Conservation (phyloP, 2,888 invertebrate species). For the Lymantria monacha region DNA sequence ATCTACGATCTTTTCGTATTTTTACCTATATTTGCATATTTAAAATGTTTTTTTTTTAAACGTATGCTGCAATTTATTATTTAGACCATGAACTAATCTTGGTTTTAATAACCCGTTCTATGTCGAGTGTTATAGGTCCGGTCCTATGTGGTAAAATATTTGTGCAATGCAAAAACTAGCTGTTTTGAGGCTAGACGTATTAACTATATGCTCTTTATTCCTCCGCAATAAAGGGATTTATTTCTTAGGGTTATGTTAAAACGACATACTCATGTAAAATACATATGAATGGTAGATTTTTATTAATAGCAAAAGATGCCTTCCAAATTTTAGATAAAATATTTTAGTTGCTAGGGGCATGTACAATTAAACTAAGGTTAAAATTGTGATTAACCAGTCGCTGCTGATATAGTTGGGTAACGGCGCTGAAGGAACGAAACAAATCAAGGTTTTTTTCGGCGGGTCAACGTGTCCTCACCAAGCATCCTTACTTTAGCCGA, state of each 20-base stretch:
- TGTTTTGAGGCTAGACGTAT: too few species aligned
- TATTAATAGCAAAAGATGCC: background rate
- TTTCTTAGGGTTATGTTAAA: background rate
- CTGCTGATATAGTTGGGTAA: conserved; percentile 43
- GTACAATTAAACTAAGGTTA: conserved; percentile 32
- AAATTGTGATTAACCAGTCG: conserved; percentile 32
- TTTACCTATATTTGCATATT: conserved; percentile 12
- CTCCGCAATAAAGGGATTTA: too few species aligned
- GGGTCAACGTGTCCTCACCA: conserved; percentile 55
- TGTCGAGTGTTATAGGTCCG: too few species aligned
- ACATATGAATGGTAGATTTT: background rate
- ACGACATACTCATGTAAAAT: conserved; percentile 5
- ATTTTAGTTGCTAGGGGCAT: conserved; percentile 28
- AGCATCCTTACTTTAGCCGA: conserved; percentile 56
- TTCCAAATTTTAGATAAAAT: conserved; percentile 11
- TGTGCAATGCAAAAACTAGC: too few species aligned
- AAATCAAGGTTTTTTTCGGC: conserved; percentile 46
- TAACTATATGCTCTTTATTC: too few species aligned
- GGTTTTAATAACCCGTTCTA: too few species aligned
- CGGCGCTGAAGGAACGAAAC: conserved; percentile 44
- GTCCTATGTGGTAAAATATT: too few species aligned
- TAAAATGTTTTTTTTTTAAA: background rate
- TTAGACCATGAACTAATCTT: too few species aligned
- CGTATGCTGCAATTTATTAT: too few species aligned
- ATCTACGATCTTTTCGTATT: conserved; percentile 31